Conservation (phyloP, 2,888 invertebrate species). For the Tortrix viridana region DNA sequence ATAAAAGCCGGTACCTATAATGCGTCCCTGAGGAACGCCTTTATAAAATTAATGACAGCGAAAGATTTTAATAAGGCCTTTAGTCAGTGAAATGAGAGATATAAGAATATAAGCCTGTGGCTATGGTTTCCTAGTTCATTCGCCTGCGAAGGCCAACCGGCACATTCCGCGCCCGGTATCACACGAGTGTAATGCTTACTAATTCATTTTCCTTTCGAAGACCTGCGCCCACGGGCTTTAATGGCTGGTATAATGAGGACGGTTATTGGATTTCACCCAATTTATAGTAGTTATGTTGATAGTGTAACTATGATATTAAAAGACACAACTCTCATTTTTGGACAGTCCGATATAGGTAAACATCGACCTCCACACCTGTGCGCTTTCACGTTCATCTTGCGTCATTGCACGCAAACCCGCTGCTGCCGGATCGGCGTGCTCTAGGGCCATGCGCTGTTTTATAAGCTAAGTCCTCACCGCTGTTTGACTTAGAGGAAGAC, state of each 20-base stretch:
- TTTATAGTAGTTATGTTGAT: not conserved
- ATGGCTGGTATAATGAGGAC: slow-evolving; percentile 8
- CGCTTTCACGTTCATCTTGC: no score
- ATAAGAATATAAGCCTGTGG: not conserved
- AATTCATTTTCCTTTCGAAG: slow-evolving; percentile 31
- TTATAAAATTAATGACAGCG: not conserved
- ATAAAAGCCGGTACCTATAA: slow-evolving; percentile 1
- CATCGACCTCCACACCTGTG: no score
- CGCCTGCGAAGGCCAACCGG: slow-evolving; percentile 30
- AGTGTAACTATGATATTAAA: no score
- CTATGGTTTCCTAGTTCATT: slow-evolving; percentile 34
- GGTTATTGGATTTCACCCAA: slow-evolving; percentile 8
- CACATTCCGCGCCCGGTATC: slow-evolving; percentile 26
- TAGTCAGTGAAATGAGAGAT: not conserved
- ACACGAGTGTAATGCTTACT: slow-evolving; percentile 32
- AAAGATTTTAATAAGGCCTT: not conserved
- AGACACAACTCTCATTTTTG: no score
- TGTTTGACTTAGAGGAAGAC: no score
- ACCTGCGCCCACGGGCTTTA: slow-evolving; percentile 17
- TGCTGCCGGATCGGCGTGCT: no score
- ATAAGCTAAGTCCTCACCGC: no score
- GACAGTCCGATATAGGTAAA: no score
- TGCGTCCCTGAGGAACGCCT: not conserved
- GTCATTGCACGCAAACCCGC: no score
- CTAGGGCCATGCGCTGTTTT: no score